Base-by-base conservation (phyloP, 2,113 vertebrate genomes). In the Oophaga pumilio region DNA sequence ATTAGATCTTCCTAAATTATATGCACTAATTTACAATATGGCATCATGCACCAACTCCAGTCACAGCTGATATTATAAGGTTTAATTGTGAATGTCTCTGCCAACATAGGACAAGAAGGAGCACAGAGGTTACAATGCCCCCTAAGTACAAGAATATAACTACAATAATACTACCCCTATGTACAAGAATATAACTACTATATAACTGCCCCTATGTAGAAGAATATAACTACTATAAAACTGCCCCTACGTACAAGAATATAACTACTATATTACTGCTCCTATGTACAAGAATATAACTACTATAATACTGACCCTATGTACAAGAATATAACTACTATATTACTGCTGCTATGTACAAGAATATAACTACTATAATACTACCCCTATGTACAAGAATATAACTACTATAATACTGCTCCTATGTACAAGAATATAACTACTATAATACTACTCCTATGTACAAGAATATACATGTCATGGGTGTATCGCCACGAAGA, bases 311-410 rank as follows among this genome's bases (percentile, higher is more conserved):
- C 59, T 62, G 59, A 3, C 12, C 59, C 59, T 62, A 62, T 62
- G 12, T 62, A 62, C 59, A 62, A 20, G 59, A 62, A 62, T 62
- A 59, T 59, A 59, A 59, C 57, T 59, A 59, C 57, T 59, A 59
- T 59, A 59, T 13, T 68, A 26, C 64, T 68, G 64, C 64, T 14
- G 11, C 64, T 68, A 68, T 68, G 22, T 68, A 68, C 64, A 68
- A 68, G 64, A 68, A 68, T 68, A 68, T 68, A 68, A 68, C 64
- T 68, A 26, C 64, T 68, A 68, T 68, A 68, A 68, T 68, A 68
- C 64, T 14, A n/a, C 64, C n/a, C 64, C 64, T 68, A 26, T 68
- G 8, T 68, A 68, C 64, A 68, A 13, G 64, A 68, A 68, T 68
- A 68, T 68, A 24, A 68, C 64, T 68, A 68, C 64, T 68, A 68